phyloP scores from a whole-genome alignment of 1,140 invertebrate species.

The Whitmania pigra region DNA sequence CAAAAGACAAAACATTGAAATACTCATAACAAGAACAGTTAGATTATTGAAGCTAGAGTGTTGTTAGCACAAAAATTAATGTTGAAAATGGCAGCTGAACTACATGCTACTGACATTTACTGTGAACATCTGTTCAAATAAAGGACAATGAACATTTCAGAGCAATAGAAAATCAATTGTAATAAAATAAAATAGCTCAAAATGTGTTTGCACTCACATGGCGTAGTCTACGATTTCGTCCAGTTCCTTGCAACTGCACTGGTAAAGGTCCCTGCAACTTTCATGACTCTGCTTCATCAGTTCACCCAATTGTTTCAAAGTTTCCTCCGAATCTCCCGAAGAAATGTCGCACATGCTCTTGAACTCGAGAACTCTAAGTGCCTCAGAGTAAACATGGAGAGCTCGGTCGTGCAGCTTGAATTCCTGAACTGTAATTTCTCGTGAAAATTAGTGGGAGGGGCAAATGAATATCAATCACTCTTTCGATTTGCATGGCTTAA shows the following conservation, averaged over 20 bases:
- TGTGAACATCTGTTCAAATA: too few relatives aligned
- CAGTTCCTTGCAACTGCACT: conserved; percentile 81
- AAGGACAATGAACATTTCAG: too few relatives aligned
- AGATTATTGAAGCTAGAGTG: too few relatives aligned
- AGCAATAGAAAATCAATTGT: too few relatives aligned
- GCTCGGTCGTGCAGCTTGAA: conserved; percentile 75
- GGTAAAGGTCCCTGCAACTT: conserved; percentile 71
- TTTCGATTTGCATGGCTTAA: too few relatives aligned
- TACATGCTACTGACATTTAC: too few relatives aligned
- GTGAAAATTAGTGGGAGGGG: background rate
- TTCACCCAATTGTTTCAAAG: conserved; percentile 50
- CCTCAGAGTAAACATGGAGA: conserved; percentile 69
- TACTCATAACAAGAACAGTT: too few relatives aligned
- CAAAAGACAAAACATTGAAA: too few relatives aligned
- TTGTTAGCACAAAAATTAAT: too few relatives aligned
- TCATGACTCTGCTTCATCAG: conserved; percentile 80
- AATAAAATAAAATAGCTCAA: conserved; percentile 12
- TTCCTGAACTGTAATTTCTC: conserved; percentile 33
- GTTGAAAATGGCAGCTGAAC: too few relatives aligned
- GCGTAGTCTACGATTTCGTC: conserved; percentile 70
- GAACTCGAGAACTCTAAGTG: conserved; percentile 62
- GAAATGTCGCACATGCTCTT: conserved; percentile 49
- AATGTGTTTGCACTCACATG: conserved; percentile 35
- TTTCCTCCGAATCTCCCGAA: background rate
- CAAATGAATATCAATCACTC: background rate